Conservation (phyloP, 2,888 invertebrate species). For the Aleiodes alternator region DNA sequence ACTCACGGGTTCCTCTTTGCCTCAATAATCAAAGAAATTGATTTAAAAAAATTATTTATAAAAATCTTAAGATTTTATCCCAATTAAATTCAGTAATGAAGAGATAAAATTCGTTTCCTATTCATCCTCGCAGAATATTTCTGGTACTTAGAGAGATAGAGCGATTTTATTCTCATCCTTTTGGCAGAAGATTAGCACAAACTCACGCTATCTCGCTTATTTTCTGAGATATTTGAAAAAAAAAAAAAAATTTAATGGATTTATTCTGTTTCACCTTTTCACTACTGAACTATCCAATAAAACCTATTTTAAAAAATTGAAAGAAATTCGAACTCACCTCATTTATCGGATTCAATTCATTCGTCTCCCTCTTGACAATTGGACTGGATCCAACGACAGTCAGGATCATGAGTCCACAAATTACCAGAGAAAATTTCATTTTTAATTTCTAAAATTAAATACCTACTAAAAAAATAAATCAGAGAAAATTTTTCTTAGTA, state of each 20-base stretch:
- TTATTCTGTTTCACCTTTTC: no score
- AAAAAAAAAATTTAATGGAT: no score
- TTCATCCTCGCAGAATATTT: no score
- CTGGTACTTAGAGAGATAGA: no score
- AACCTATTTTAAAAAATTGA: not conserved
- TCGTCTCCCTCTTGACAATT: conserved; percentile 66
- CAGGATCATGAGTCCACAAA: conserved; percentile 61
- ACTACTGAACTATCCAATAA: not conserved
- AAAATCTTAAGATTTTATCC: not conserved
- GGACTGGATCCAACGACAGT: conserved; percentile 62
- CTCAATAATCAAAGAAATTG: conserved; percentile 23
- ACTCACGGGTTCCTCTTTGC: conserved; percentile 23
- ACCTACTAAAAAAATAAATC: conserved; percentile 29
- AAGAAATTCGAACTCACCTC: conserved; percentile 67
- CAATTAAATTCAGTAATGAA: not conserved
- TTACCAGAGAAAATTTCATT: conserved; percentile 65
- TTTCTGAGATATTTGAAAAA: no score
- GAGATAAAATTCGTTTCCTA: no score
- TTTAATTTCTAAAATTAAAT: conserved; percentile 30
- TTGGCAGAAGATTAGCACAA: no score
- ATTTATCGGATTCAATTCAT: conserved; percentile 70
- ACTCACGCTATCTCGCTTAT: no score
- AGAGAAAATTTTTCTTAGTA: not conserved
- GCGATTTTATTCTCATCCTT: no score
- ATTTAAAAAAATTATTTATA: conserved; percentile 6